These are phyloP conservation scores for Drosophila nigricruria DNA, from an alignment of 2,888 invertebrate species.

Conservation along the genomic window DNA sequence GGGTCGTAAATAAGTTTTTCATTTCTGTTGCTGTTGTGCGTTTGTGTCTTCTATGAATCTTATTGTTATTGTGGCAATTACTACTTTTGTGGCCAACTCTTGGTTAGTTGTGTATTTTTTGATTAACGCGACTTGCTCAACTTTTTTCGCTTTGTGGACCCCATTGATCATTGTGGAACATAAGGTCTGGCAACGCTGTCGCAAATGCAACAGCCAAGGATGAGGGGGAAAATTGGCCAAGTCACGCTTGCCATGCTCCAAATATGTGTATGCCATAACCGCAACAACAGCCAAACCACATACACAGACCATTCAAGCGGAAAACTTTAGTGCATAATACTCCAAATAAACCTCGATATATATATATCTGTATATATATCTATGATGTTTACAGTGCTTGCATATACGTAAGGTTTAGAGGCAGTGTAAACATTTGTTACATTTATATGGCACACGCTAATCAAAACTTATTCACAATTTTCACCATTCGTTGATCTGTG, in stretches of 20 bases:
- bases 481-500: slow-evolving; percentile 30
- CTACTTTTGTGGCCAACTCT: slow-evolving; percentile 8
- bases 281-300: slow-evolving; percentile 4
- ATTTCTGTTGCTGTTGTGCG: slow-evolving; percentile 25
- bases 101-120: slow-evolving; percentile 4
- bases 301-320: slow-evolving; percentile 46
- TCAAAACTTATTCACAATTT: slow-evolving; percentile 37
- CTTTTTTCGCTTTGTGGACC: not conserved
- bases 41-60: slow-evolving; percentile 11
- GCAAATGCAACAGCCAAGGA: slow-evolving; percentile 38
- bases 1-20: slow-evolving; percentile 61
- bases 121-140: slow-evolving; percentile 27
- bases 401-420: not conserved
- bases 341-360: slow-evolving; percentile 26
- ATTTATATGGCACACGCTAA: slow-evolving; percentile 62
- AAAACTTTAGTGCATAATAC: slow-evolving; percentile 66
- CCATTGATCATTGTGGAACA: slow-evolving; percentile 17
- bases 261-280: slow-evolving; percentile 53
- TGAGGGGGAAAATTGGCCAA: slow-evolving; percentile 54
- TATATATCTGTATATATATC: slow-evolving; percentile 18
- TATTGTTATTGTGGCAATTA: slow-evolving; percentile 27
- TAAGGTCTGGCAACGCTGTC: slow-evolving; percentile 42
- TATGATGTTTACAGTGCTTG: slow-evolving; percentile 2
- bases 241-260: slow-evolving; percentile 67
- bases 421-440: slow-evolving; percentile 53